These are phyloP conservation scores for Drosophila sturtevanti DNA, from an alignment of 1,140 invertebrate species.

Conservation along the genomic window DNA sequence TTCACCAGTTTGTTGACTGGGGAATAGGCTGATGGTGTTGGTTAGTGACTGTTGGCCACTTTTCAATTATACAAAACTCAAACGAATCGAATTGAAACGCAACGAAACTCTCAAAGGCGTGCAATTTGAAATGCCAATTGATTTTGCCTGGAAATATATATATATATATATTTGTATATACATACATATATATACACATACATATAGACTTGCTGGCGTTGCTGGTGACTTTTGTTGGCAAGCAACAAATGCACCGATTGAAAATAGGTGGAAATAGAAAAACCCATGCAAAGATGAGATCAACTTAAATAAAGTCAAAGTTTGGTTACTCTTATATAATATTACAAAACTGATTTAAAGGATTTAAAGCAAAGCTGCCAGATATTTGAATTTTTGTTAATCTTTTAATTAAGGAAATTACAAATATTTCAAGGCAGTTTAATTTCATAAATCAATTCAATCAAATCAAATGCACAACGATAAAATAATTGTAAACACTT, in stretches of 20 bases:
- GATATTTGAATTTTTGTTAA: too few relatives aligned
- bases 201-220: conserved; percentile 21
- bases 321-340: conserved; percentile 19
- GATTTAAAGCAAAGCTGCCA: too few relatives aligned
- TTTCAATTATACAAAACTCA: conserved; percentile 72
- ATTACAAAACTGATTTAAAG: too few relatives aligned
- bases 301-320: neutral
- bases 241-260: conserved; percentile 27
- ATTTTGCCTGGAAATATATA: conserved; percentile 56
- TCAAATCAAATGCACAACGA: too few relatives aligned
- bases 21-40: neutral
- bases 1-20: neutral
- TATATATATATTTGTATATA: conserved; percentile 2
- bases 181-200: neutral
- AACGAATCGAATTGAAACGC: conserved; percentile 53
- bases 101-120: conserved; percentile 65
- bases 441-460: too few relatives aligned
- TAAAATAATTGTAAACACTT: too few relatives aligned
- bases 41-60: conserved; percentile 49
- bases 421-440: too few relatives aligned
- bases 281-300: conserved; percentile 9
- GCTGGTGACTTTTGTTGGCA: conserved; percentile 37
- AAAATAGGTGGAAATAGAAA: conserved; percentile 25
- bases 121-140: conserved; percentile 79
- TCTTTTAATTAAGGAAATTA: too few relatives aligned